Percentiles rank a stretch among this genome's conserved stretches.
These are phyloP conservation scores for Cuculus canorus DNA, from an alignment of 2,797 vertebrate species.

Conservation along the genomic window DNA sequence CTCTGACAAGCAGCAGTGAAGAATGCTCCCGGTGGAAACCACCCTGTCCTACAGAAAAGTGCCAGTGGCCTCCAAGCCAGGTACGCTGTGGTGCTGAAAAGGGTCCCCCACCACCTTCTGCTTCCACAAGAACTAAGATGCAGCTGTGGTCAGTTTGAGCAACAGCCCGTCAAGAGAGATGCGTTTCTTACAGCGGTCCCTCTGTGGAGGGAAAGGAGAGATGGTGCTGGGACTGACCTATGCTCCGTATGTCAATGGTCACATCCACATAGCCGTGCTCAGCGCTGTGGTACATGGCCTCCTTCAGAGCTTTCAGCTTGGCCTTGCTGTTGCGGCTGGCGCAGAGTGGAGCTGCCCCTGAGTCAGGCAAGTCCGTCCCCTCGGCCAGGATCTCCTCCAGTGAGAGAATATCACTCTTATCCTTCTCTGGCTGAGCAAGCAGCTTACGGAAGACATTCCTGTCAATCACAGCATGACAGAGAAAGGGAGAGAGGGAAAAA, in stretches of 20 bases:
- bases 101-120: not conserved
- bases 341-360: conserved; percentile 84
- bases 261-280: conserved; percentile 97
- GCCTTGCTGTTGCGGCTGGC: conserved; percentile 91
- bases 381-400: conserved; percentile 98
- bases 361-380: conserved; percentile 87
- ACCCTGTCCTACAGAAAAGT: not conserved
- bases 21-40: not conserved
- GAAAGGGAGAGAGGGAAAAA: not conserved
- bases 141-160: not conserved
- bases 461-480: conserved; percentile 48
- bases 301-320: conserved; percentile 93
- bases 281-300: conserved; percentile 97
- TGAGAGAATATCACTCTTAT: conserved; percentile 93
- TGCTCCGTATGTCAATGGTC: conserved; percentile 94
- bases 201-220: not conserved
- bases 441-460: conserved; percentile 98
- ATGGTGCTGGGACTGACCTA: conserved; percentile 81
- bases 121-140: not conserved
- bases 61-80: not conserved
- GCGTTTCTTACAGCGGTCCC: accelerated
- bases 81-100: not conserved
- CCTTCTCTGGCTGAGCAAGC: conserved; percentile 92
- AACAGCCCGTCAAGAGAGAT: not conserved
- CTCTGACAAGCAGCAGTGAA: not conserved